Evolutionary conservation across 2,888 invertebrate genomes (phyloP), one percentile per base, ranked within the genome.

Genomic region (Polyommatus icarus): DNA sequence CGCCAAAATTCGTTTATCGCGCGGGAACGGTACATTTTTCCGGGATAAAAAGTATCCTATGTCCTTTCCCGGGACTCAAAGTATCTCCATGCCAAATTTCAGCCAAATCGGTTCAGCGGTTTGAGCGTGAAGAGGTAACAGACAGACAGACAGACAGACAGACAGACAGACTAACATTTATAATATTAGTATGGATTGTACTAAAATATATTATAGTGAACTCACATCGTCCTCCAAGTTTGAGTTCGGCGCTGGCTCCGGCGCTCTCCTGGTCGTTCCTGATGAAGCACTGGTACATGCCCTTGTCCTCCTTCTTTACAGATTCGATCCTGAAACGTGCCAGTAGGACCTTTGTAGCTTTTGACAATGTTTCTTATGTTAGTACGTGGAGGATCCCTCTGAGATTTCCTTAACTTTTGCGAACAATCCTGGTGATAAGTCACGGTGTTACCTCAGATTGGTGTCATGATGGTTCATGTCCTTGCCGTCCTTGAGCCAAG

Each of bases 231-330:
- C 99, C 98, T 85, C 99, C 99, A 79, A 99, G 95, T 93, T 98
- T 98, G 78, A 99, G 93, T 94, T 99, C 98, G 76, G 97, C 98
- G 78, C 97, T 98, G 1, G 98, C 98, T 86, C 99, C 98, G 0
- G 98, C 98, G 85, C 98, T 98, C 89, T 98, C 98, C 87, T 98
- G 97, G 84, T 98, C 98, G 87, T 98, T 98, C 78, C 98, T 95
- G 76, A 98, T 97, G 87, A 99, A 98, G 88, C 99, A 99, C 87
- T 99, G 99, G 89, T 99, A 99, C 98, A 99, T 99, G 85, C 99
- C 99, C 87, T 98, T 98, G 90, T 99, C 99, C 90, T 98, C 98
- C 85, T 98, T 97, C 90, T 98, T 97, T 0, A 99, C 98, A 1
- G 98, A 96, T 85, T 97, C 97, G 84, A 99, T 98, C 82, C 97